Percentiles rank a stretch among this genome's conserved stretches.
Evolutionary conservation across 2,888 invertebrate genomes (phyloP).

Genomic region (Bimastos eiseni): DNA sequence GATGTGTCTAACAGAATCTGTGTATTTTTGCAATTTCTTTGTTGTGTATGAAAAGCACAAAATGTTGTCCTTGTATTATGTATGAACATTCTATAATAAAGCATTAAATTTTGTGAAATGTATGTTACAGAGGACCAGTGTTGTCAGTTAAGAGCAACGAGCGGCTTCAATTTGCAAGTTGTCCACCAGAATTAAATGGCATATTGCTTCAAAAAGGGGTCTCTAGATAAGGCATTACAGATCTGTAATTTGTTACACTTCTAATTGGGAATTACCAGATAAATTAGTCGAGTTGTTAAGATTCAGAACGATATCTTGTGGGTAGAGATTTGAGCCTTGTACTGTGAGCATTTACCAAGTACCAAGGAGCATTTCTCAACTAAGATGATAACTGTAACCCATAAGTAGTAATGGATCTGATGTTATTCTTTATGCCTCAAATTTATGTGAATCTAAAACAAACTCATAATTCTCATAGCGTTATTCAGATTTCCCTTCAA

Average conservation of each 20-base stretch:
- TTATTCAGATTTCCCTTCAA: no score
- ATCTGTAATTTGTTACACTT: neutral
- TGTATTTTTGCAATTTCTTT: slow-evolving; percentile 7
- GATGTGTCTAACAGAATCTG: neutral
- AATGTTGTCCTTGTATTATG: slow-evolving; percentile 7
- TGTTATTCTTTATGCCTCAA: no score
- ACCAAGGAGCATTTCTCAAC: no score
- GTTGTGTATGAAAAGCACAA: neutral
- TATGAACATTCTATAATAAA: slow-evolving; percentile 13
- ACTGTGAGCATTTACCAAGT: no score
- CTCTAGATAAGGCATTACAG: neutral
- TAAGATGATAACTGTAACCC: no score
- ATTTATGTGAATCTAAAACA: no score
- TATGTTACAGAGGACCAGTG: neutral
- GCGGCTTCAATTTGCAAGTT: neutral
- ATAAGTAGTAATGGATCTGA: no score
- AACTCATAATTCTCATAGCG: no score
- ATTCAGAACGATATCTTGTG: neutral
- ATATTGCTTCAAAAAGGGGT: neutral
- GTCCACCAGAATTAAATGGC: neutral
- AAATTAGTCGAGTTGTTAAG: neutral
- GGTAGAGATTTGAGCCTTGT: no score
- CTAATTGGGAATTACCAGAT: neutral
- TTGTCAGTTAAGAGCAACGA: neutral
- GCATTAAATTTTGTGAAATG: neutral